These are phyloP conservation scores for Anabacerthia variegaticeps DNA, from an alignment of 2,797 vertebrate species.

Conservation along the genomic window DNA sequence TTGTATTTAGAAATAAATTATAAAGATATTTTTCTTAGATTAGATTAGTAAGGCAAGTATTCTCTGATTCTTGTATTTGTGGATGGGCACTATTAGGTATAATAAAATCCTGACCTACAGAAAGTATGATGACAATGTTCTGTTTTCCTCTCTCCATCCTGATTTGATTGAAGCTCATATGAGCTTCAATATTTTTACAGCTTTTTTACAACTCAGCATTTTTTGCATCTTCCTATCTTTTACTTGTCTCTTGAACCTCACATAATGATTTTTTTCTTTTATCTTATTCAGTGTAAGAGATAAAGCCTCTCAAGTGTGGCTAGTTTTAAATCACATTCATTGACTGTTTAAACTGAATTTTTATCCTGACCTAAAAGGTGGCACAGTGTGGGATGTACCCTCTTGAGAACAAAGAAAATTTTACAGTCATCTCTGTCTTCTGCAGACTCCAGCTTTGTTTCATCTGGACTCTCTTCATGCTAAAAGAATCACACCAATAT, in stretches of 20 bases:
- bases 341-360: neutral
- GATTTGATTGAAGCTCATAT: neutral
- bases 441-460: neutral
- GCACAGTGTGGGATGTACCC: neutral
- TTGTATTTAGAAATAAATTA: neutral
- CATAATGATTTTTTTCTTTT: fast-evolving
- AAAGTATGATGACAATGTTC: neutral
- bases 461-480: neutral
- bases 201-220: neutral
- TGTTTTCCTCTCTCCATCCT: neutral
- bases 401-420: conserved; percentile 37
- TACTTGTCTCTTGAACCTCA: neutral
- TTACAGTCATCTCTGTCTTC: neutral
- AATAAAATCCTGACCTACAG: neutral
- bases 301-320: neutral
- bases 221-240: neutral
- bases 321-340: neutral
- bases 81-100: neutral
- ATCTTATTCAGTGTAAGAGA: neutral
- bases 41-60: neutral
- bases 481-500: neutral
- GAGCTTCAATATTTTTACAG: neutral
- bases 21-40: neutral
- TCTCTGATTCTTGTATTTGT: neutral
- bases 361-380: neutral